phyloP scores from a whole-genome alignment of 2,888 invertebrate species.

The Microplitis manilae region DNA sequence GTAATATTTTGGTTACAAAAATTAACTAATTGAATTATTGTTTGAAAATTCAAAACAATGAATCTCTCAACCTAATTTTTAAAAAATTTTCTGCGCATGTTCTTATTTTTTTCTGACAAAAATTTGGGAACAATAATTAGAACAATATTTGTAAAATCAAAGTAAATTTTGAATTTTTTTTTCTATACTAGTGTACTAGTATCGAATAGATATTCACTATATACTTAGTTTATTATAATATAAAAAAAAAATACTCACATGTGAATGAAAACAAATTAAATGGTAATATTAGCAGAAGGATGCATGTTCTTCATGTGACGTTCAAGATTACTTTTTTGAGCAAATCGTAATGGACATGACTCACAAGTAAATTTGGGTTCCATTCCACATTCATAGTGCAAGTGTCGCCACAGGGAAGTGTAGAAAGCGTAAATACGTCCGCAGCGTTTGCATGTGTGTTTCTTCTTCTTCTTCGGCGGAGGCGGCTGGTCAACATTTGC shows the following conservation, averaged over 20 bases:
- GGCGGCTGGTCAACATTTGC: slow-evolving; percentile 21
- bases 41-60: no score
- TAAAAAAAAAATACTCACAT: slow-evolving; percentile 23
- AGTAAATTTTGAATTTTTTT: no score
- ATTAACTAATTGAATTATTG: no score
- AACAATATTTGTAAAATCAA: no score
- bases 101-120: no score
- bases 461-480: slow-evolving; percentile 51
- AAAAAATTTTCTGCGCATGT: no score
- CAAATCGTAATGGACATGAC: slow-evolving; percentile 76
- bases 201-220: no score
- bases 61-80: no score
- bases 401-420: slow-evolving; percentile 66
- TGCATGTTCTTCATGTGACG: slow-evolving; percentile 71
- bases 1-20: no score
- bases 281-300: slow-evolving; percentile 30
- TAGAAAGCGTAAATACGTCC: slow-evolving; percentile 63
- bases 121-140: no score
- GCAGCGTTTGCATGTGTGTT: slow-evolving; percentile 60
- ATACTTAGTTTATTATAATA: no score
- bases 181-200: no score
- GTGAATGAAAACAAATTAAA: slow-evolving; percentile 1
- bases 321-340: slow-evolving; percentile 74
- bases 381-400: slow-evolving; percentile 75
- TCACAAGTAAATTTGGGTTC: slow-evolving; percentile 77